Evolutionary conservation across 2,888 invertebrate species (phyloP), one percentile per base, ranked within the genome.

Genomic region (Macrophya alboannulata): DNA sequence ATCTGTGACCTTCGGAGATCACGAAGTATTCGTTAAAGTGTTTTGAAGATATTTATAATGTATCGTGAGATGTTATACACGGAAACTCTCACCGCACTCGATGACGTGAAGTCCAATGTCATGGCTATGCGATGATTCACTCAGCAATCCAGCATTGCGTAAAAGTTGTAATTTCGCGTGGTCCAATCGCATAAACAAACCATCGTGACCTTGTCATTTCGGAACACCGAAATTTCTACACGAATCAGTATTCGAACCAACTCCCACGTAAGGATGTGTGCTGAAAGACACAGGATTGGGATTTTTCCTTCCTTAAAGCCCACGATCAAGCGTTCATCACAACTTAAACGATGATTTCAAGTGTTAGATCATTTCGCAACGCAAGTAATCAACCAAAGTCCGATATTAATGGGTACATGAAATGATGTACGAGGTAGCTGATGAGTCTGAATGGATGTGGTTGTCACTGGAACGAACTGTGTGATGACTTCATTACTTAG

Each of bases 401-500:
- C 17, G 68, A 10, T 68, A 25, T 17, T 31, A 37, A 68, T 37
- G 68, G 37, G 8, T 8, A 45, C 72, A 45, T n/a, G 9, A n/a
- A 45, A 45, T 74, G 31, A 37, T 37, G 15, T 17, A 31, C 31
- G 37, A 68, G 65, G 65, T 45, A 25, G 21, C 10, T 21, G 21
- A 74, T 45, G 72, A 43, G 45, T 74, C 72, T n/a, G 10, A 45
- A 45, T 62, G 43, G 62, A 12, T 40, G 21, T 43, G n/a, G 10
- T 59, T 15, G 12, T 43, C 21, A 21, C n/a, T 21, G 4, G n/a
- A n/a, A 25, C 21, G 62, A 81, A 62, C 59, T 37, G 40, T 10
- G 59, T 21, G 81, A 81, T 81, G 62, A 81, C 81, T 62, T 81
- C 81, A 62, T 81, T 62, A 12, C 81, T 62, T 62, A 17, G 25